These are phyloP conservation scores for Dioctria linearis DNA, from an alignment of 2,888 invertebrate genomes.

Conservation along the genomic window DNA sequence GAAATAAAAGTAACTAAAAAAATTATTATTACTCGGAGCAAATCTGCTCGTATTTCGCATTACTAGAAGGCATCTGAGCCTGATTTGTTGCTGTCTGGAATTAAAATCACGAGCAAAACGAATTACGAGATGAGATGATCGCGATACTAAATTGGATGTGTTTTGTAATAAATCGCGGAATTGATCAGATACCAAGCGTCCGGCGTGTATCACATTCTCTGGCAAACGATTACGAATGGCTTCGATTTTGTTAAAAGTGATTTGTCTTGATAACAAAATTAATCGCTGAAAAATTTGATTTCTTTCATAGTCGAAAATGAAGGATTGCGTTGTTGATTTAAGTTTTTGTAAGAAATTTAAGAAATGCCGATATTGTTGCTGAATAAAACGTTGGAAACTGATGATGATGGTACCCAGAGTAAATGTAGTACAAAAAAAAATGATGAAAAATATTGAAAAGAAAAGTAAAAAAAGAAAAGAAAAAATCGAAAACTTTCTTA, in stretches of 20 bases:
- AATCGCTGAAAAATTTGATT: background rate
- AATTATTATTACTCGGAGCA: conserved; percentile 47
- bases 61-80: conserved; percentile 32
- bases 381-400: conserved; percentile 20
- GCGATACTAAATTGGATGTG: conserved; percentile 32
- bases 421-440: conserved; percentile 12
- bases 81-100: conserved; percentile 37
- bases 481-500: conserved; percentile 60
- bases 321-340: conserved; percentile 23
- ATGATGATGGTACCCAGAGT: conserved; percentile 19
- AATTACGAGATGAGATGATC: conserved; percentile 37
- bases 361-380: conserved; percentile 22
- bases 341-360: conserved; percentile 8
- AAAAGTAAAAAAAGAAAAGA: conserved; percentile 30
- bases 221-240: conserved; percentile 4
- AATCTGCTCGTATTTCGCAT: conserved; percentile 25
- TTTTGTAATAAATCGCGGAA: conserved; percentile 41
- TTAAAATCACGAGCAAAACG: conserved; percentile 19
- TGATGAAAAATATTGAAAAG: conserved; percentile 21
- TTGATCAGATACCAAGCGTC: conserved; percentile 28
- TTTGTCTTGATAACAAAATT: background rate
- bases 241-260: conserved; percentile 31
- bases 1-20: conserved; percentile 58
- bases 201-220: conserved; percentile 18
- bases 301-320: background rate